Percentiles rank a stretch among this genome's conserved stretches.
These are phyloP conservation scores for Gyrodactylus bullatarudis DNA, from an alignment of 1,140 invertebrate species.

Conservation along the genomic window DNA sequence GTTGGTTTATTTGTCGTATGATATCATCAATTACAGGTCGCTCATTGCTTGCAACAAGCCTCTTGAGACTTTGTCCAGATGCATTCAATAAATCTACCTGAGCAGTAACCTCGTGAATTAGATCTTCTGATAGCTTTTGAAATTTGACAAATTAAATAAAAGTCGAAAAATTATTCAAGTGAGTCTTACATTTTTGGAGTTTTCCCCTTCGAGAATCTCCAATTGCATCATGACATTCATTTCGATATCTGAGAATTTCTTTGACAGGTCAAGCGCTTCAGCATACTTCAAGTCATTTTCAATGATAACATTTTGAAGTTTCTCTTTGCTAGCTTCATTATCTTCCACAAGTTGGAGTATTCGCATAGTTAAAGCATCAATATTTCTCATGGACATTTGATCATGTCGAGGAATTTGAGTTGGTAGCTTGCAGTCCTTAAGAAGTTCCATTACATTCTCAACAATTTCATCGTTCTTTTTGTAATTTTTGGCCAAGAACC, in stretches of 20 bases:
- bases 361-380: background rate
- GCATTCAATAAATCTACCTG: background rate
- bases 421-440: background rate
- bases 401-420: background rate
- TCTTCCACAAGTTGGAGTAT: background rate
- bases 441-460: too few species aligned
- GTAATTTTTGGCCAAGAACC: background rate
- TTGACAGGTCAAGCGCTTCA: background rate
- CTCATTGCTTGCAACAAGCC: background rate
- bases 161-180: too few species aligned
- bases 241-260: background rate
- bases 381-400: background rate
- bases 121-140: background rate
- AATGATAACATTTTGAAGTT: background rate
- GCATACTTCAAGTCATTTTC: background rate
- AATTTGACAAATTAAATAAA: background rate
- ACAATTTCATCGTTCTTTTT: background rate
- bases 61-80: background rate
- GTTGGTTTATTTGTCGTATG: background rate
- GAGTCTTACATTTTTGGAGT: too few species aligned
- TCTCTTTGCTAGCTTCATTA: background rate
- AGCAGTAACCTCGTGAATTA: background rate
- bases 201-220: background rate
- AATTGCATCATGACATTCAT: background rate
- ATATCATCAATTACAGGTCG: background rate